Conservation (phyloP, 2,888 invertebrate species). For the Xanthia togata region DNA sequence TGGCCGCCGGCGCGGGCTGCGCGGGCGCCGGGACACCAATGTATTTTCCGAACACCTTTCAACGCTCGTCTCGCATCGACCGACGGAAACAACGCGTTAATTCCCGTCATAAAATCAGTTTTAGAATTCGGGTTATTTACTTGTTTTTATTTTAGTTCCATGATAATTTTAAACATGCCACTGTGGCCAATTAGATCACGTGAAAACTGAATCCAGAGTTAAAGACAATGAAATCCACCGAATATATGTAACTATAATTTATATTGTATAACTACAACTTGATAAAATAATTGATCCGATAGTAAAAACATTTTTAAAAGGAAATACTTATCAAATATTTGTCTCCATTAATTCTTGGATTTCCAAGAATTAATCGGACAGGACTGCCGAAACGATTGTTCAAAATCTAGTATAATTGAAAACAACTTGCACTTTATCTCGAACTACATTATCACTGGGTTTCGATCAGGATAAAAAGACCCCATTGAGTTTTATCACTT, state of each 20-base stretch:
- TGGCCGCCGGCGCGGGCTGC: conserved; percentile 67
- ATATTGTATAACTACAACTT: background rate
- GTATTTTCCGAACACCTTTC: conserved; percentile 90
- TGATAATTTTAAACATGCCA: conserved; percentile 88
- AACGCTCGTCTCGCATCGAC: conserved; percentile 89
- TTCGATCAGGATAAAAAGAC: background rate
- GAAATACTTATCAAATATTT: background rate
- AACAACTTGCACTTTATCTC: background rate
- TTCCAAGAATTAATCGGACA: background rate
- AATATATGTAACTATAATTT: background rate
- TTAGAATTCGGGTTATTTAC: conserved; percentile 90
- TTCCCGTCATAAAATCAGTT: conserved; percentile 91
- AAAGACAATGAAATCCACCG: conserved; percentile 24
- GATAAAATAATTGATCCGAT: background rate
- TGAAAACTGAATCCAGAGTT: conserved; percentile 73
- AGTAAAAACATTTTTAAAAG: background rate
- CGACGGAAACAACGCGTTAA: conserved; percentile 91
- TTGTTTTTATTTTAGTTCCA: conserved; percentile 90
- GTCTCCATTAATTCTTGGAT: background rate
- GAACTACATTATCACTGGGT: background rate
- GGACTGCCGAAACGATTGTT: background rate
- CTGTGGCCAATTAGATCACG: conserved; percentile 88
- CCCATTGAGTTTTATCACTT: background rate
- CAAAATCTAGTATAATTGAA: background rate
- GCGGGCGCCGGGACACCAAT: conserved; percentile 75